Evolutionary conservation across 2,797 vertebrate genomes (phyloP), one percentile per base, ranked within the genome.

Genomic region (Bufotes viridis): DNA sequence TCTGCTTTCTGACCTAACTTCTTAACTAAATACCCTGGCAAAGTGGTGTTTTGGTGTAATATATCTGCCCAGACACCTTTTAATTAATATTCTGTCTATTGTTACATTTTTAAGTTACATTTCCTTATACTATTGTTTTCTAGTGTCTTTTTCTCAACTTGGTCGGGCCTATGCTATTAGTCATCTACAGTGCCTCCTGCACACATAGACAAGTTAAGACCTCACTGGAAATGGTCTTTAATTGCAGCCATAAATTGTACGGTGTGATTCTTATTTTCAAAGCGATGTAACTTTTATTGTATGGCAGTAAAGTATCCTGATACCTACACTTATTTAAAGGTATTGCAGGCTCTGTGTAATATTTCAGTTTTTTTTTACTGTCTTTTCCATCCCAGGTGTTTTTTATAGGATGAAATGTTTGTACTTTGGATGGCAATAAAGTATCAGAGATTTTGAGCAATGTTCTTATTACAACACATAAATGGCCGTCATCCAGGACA

Each of bases 291-390:
- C 85, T 81, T 81, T 87, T 87, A 87, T 74, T 87, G 78, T 74
- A 61, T 11, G 42, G 78, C 67, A 81, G 65, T 87, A 87, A 87
- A 87, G 78, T 60, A 87, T 87, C 65, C 79, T 81, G 76, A 86
- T 86, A 80, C 85, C 85, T 80, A 58, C 78, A 81, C 85, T 86
- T 80, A 86, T 86, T 86, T 86, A 86, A 86, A 86, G 76, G 85
- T 80, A 80, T 80, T 85, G 72, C 58, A 78, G 9, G 18, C 22
- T 42, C 13, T 12, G n/a, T 60, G 70, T 75, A 63, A 63, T 86
- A 86, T 86, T 20, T 86, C 63, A n/a, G 57, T 70, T 69, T 75
- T 51, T 61, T 84, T 79, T 86, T 86, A 86, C 63, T 49, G 53
- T 81, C 26, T 22, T 49, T 13, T 70, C 85, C 26, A 86, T 70